These are phyloP conservation scores for Polyommatus iphigenia DNA, from an alignment of 2,888 invertebrate genomes.

Conservation along the genomic window DNA sequence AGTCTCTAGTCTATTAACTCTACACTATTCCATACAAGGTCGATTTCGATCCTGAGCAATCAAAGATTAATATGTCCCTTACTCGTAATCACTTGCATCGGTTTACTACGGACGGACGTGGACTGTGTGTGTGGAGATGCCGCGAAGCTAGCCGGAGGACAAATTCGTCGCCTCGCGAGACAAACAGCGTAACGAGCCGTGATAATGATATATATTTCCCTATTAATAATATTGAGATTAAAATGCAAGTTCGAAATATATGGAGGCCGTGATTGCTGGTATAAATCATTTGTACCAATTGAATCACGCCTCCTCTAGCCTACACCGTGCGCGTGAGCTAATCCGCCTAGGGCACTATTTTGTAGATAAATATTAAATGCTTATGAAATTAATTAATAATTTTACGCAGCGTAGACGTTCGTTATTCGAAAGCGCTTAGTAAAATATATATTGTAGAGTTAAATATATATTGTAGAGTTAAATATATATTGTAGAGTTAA, in stretches of 20 bases:
- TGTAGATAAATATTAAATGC: background rate
- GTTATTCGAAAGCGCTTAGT: background rate
- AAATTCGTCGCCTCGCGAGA: background rate
- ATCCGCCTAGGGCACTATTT: conserved; percentile 4
- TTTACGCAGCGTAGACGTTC: background rate
- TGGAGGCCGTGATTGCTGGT: background rate
- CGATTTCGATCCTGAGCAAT: too few relatives aligned
- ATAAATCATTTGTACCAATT: conserved; percentile 11
- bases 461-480: too few relatives aligned
- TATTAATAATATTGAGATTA: conserved; percentile 12
- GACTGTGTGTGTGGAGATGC: background rate
- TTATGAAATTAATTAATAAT: background rate
- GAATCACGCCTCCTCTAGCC: conserved; percentile 11
- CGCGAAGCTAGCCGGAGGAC: background rate
- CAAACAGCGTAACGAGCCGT: background rate
- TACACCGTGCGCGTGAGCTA: background rate
- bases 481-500: too few relatives aligned
- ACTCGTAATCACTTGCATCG: too few relatives aligned
- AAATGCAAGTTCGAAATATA: conserved; percentile 14
- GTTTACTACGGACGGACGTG: background rate
- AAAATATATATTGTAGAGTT: too few relatives aligned
- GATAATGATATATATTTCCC: background rate
- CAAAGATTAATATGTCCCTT: too few relatives aligned
- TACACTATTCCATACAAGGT: too few relatives aligned
- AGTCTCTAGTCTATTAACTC: too few relatives aligned